A percentile compares a stretch with the other conserved stretches of the same genome.
Conservation (phyloP, 37 sponge, comb jelly and placozoan genomes). For the Tethya wilhelma region DNA sequence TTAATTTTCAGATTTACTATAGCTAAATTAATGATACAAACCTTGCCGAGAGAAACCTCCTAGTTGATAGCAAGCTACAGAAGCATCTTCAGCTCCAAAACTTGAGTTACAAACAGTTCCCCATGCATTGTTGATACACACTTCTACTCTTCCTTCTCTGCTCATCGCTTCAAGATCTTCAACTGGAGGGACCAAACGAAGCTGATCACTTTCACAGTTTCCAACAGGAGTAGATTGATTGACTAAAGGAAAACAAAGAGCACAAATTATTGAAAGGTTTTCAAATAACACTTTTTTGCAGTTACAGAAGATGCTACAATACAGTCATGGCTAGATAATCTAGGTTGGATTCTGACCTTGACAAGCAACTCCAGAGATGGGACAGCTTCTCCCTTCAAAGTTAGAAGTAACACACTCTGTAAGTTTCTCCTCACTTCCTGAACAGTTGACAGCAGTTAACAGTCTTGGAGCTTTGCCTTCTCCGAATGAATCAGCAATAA, state of each 20-base stretch:
- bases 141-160: slow-evolving; percentile 29
- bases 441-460: background rate
- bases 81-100: slow-evolving; percentile 22
- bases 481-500: slow-evolving; percentile 7
- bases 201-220: slow-evolving; percentile 7
- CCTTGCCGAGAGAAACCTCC: slow-evolving; percentile 1
- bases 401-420: background rate
- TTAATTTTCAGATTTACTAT: background rate
- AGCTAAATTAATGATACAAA: background rate
- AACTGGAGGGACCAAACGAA: background rate
- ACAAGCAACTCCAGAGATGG: slow-evolving; percentile 4
- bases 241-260: too few relatives aligned
- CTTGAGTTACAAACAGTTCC: slow-evolving; percentile 29
- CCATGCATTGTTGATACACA: slow-evolving; percentile 58
- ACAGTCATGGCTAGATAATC: too few relatives aligned
- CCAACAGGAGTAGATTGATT: background rate
- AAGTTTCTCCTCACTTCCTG: slow-evolving; percentile 13
- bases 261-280: too few relatives aligned
- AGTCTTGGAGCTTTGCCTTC: background rate
- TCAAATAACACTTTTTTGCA: too few relatives aligned
- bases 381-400: background rate
- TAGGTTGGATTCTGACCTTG: too few relatives aligned
- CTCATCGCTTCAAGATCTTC: background rate
- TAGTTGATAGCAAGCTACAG: slow-evolving; percentile 19
- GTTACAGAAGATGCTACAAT: too few relatives aligned